Evolutionary conservation across 2,797 vertebrate species (phyloP).

Genomic region (Pangasius djambal): DNA sequence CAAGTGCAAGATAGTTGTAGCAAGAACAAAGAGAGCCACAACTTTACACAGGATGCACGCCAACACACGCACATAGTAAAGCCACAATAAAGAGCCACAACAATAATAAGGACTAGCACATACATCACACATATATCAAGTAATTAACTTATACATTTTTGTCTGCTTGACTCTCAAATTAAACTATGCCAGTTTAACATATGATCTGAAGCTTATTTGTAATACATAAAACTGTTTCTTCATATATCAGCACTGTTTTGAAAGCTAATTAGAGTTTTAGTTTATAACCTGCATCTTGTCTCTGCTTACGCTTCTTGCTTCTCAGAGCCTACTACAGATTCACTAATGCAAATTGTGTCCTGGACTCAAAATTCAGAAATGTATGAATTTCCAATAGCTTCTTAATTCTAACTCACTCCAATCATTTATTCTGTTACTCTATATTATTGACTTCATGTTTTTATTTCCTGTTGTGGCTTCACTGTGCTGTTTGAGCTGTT

Average conservation of each 20-base stretch:
- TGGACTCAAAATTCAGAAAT: background rate
- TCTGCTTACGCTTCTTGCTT: background rate
- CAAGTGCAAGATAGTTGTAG: background rate
- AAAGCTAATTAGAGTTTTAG: background rate
- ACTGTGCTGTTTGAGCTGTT: conserved; percentile 3
- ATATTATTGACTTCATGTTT: background rate
- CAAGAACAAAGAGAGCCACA: background rate
- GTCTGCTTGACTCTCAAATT: background rate
- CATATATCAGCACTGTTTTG: no score
- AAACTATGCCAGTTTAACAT: background rate
- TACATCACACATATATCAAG: no score
- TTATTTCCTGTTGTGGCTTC: conserved; percentile 22
- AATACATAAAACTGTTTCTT: background rate
- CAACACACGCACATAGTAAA: background rate
- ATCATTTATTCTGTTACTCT: conserved; percentile 6
- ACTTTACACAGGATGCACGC: background rate
- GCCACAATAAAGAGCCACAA: background rate
- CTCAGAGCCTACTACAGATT: background rate
- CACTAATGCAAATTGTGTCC: background rate
- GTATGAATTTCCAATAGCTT: background rate
- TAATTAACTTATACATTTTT: background rate
- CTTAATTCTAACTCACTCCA: background rate
- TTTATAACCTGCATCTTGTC: background rate
- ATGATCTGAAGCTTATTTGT: background rate
- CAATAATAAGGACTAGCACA: background rate